phyloP scores from a whole-genome alignment of 2,888 invertebrate species.

The Scaptomyza cyrtandrae region DNA sequence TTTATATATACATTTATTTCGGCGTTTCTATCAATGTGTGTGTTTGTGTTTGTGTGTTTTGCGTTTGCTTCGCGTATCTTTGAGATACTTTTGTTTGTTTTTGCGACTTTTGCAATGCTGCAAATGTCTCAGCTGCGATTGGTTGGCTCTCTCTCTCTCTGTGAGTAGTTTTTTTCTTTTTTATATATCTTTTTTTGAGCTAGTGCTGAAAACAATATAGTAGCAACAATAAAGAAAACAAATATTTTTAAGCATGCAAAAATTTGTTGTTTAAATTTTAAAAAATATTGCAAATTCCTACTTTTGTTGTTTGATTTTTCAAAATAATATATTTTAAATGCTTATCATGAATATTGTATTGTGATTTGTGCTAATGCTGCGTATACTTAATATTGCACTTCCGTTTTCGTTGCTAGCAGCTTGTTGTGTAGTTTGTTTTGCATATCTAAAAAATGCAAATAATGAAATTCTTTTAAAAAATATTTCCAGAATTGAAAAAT shows the following conservation, averaged over 20 bases:
- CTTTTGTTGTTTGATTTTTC: constrained; percentile 7
- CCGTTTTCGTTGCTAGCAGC: constrained; percentile 38
- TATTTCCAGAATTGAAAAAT: constrained; percentile 39
- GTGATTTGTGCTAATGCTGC: constrained; percentile 16
- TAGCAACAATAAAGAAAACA: constrained; percentile 12
- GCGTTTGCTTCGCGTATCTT: constrained; percentile 37
- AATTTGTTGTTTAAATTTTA: constrained; percentile 12
- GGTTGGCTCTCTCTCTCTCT: constrained; percentile 12
- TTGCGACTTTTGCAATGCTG: constrained; percentile 34
- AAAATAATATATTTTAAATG: neutral
- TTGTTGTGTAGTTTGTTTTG: constrained; percentile 11
- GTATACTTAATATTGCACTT: constrained; percentile 54
- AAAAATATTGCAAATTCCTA: neutral
- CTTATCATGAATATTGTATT: neutral
- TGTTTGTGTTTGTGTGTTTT: constrained; percentile 20
- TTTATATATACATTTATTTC: neutral
- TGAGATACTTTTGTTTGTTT: constrained; percentile 43
- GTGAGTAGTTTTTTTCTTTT: too few species aligned
- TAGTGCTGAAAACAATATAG: constrained; percentile 8
- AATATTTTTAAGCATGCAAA: constrained; percentile 35
- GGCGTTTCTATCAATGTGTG: constrained; percentile 13
- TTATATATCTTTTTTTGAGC: neutral
- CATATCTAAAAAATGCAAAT: constrained; percentile 53
- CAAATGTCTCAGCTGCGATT: constrained; percentile 20
- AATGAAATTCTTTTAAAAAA: constrained; percentile 35